phyloP scores from a whole-genome alignment of 92 coral and sea anemone species.

The Epizoanthus rinbou region DNA sequence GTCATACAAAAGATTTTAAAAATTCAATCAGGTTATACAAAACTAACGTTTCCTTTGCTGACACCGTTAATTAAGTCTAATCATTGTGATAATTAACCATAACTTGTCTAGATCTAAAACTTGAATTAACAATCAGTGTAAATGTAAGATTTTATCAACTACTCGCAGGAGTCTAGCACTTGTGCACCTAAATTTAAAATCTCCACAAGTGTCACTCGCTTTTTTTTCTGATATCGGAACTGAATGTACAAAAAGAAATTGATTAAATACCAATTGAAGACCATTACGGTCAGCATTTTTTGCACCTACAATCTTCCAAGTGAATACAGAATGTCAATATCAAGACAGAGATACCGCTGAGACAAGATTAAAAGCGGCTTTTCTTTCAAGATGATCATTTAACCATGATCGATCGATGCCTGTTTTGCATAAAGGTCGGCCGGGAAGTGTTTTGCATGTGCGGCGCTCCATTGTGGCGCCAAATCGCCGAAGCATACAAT shows the following conservation, averaged over 20 bases:
- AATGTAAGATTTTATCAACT: conserved; percentile 33
- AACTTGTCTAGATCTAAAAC: background rate
- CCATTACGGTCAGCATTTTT: background rate
- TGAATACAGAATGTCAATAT: no score
- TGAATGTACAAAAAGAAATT: no score
- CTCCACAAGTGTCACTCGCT: background rate
- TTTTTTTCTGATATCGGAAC: no score
- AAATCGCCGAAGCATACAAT: conserved; percentile 33
- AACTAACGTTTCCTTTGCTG: background rate
- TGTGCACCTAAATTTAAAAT: background rate
- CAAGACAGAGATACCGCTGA: background rate
- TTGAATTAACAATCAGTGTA: conserved; percentile 33
- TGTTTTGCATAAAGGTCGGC: conserved; percentile 46
- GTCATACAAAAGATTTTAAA: background rate
- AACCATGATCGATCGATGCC: conserved; percentile 55
- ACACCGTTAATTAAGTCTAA: conserved; percentile 19
- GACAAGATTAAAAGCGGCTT: conserved; percentile 25
- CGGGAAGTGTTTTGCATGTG: conserved; percentile 39
- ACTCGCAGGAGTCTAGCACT: background rate
- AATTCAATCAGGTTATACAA: conserved; percentile 22
- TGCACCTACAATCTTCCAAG: no score
- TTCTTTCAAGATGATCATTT: conserved; percentile 26
- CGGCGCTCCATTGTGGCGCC: conserved; percentile 38
- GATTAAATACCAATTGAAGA: no score
- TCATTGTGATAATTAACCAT: conserved; percentile 18